Conservation (phyloP, 2,797 vertebrate genomes). For the Hippopotamyrus pictus region DNA sequence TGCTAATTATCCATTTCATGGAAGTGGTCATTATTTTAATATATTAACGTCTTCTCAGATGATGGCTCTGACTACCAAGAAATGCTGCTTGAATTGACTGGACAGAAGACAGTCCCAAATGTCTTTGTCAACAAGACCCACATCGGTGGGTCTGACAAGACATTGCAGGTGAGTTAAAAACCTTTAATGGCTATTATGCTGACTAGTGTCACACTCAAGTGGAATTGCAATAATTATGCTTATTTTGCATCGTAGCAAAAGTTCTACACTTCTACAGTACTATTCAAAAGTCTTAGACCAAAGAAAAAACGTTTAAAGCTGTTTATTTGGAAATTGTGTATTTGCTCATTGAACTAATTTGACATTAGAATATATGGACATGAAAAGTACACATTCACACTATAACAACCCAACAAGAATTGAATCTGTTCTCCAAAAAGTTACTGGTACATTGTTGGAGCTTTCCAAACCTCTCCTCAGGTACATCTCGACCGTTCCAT, state of each 20-base stretch:
- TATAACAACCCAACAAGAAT: neutral
- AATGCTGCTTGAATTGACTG: constrained; percentile 76
- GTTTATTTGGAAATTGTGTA: neutral
- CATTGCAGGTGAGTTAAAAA: constrained; percentile 68
- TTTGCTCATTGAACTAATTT: neutral
- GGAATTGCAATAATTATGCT: neutral
- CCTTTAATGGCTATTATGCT: neutral
- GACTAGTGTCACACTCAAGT: neutral
- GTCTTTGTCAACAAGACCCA: constrained; percentile 93
- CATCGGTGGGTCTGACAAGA: constrained; percentile 83
- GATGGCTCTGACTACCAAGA: constrained; percentile 80
- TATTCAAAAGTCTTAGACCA: neutral
- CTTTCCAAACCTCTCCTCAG: neutral
- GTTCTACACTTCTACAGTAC: neutral
- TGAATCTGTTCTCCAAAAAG: neutral
- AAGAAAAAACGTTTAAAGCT: neutral
- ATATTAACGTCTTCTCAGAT: constrained; percentile 42
- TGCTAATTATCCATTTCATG: neutral
- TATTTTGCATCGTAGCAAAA: neutral
- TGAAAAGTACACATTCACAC: neutral
- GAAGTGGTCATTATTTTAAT: neutral
- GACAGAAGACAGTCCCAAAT: constrained; percentile 86
- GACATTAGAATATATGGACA: neutral
- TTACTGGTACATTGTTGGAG: neutral
- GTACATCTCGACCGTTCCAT: neutral